A percentile compares a stretch with the other conserved stretches of the same genome.
These are phyloP conservation scores for Cacoxenus indagator DNA, from an alignment of 2,888 invertebrate species.

Conservation along the genomic window DNA sequence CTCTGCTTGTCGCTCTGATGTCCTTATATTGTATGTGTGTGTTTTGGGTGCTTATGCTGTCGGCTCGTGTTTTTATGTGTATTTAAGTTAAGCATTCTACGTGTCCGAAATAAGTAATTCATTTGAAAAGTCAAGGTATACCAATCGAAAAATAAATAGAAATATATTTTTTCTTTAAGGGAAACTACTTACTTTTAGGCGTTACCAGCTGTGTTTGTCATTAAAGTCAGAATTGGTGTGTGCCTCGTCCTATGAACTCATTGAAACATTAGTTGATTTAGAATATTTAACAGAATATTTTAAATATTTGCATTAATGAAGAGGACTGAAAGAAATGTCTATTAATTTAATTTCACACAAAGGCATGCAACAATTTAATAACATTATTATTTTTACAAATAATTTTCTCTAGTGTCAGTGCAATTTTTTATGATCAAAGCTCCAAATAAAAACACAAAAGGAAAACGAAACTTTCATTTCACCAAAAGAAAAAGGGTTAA, in stretches of 20 bases:
- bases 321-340: not conserved
- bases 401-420: not conserved
- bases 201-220: conserved; percentile 44
- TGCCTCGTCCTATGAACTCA: conserved; percentile 25
- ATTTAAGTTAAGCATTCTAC: conserved; percentile 55
- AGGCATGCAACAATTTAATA: not conserved
- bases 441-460: not conserved
- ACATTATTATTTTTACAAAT: not conserved
- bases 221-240: conserved; percentile 48
- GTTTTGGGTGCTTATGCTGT: conserved; percentile 6
- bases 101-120: conserved; percentile 43
- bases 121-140: not conserved
- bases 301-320: not conserved
- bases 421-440: not conserved
- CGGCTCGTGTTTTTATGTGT: conserved; percentile 44
- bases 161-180: not conserved
- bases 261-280: not conserved
- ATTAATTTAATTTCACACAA: too few relatives aligned
- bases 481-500: conserved; percentile 32
- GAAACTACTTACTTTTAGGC: conserved; percentile 47
- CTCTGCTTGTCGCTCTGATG: not conserved
- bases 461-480: not conserved
- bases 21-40: not conserved
- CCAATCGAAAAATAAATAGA: conserved; percentile 8
- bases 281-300: conserved; percentile 15